A percentile compares a stretch with the other conserved stretches of the same genome.
Conservation (phyloP, 2,797 vertebrate species). For the Helarctos malayanus region DNA sequence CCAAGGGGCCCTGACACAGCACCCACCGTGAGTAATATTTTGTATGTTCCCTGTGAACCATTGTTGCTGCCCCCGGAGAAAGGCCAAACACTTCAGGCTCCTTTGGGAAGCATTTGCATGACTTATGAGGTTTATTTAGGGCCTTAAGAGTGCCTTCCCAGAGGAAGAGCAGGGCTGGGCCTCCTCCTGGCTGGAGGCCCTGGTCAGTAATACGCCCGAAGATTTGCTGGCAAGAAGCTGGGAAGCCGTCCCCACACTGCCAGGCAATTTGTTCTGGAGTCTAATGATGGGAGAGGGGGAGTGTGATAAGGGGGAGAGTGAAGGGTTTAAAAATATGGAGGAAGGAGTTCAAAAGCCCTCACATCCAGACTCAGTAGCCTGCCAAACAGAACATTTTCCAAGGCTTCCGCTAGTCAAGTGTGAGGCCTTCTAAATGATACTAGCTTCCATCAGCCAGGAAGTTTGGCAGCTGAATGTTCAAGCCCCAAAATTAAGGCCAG, state of each 20-base stretch:
- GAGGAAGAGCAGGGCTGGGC: neutral
- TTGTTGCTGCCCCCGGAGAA: neutral
- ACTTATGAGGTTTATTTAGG: constrained; percentile 39
- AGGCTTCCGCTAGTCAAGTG: neutral
- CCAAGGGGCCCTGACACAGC: neutral
- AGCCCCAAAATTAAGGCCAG: neutral
- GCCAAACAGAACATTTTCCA: neutral
- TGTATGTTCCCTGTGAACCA: neutral
- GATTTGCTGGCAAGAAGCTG: neutral
- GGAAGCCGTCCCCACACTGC: neutral
- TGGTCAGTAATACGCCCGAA: neutral
- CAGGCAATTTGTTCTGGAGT: neutral
- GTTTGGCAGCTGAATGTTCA: neutral
- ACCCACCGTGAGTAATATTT: neutral
- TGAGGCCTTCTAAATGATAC: neutral
- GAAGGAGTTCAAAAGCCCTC: neutral
- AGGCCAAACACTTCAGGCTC: neutral
- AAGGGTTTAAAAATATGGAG: neutral
- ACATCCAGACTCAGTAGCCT: neutral
- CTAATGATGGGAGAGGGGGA: neutral
- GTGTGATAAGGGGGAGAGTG: no score
- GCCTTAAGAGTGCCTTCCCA: neutral
- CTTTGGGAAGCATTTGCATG: neutral
- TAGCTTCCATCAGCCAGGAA: neutral
- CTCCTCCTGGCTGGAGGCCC: neutral